phyloP scores from a whole-genome alignment of 2,888 invertebrate genomes.

The Eristalinus sepulchralis region DNA sequence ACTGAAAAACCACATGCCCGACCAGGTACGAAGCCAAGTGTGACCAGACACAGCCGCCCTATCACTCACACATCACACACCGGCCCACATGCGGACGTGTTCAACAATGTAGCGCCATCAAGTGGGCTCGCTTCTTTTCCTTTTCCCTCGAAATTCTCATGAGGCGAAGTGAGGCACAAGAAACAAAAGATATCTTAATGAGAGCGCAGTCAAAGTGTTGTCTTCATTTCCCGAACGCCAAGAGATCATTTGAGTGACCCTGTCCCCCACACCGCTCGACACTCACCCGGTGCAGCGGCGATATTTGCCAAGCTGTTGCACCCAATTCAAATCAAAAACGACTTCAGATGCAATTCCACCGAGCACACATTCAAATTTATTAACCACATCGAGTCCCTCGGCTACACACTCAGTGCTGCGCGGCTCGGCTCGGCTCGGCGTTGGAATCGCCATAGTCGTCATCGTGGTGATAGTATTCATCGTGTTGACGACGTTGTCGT shows the following conservation, averaged over 20 bases:
- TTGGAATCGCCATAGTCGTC: neutral
- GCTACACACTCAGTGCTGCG: neutral
- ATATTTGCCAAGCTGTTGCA: conserved; percentile 60
- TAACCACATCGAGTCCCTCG: conserved; percentile 51
- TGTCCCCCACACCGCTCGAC: conserved; percentile 41
- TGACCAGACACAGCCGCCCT: conserved; percentile 47
- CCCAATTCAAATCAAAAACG: conserved; percentile 67
- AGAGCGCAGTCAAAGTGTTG: conserved; percentile 59
- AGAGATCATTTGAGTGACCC: conserved; percentile 49
- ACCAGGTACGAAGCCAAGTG: conserved; percentile 6
- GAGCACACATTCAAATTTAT: conserved; percentile 68
- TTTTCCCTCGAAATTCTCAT: conserved; percentile 44
- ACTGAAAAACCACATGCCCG: neutral
- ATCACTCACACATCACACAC: conserved; percentile 34
- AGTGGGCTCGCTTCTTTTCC: conserved; percentile 46
- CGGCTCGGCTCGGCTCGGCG: too few relatives aligned
- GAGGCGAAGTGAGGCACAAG: conserved; percentile 26
- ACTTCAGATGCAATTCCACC: conserved; percentile 59
- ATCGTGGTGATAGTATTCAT: neutral
- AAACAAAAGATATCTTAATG: conserved; percentile 64
- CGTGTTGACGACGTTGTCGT: neutral
- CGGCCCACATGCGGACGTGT: conserved; percentile 31
- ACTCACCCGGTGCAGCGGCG: conserved; percentile 30
- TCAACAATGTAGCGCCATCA: conserved; percentile 61
- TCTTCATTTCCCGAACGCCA: conserved; percentile 50